These are phyloP conservation scores for Diplolepis rosae DNA, from an alignment of 2,888 invertebrate species.

Conservation along the genomic window DNA sequence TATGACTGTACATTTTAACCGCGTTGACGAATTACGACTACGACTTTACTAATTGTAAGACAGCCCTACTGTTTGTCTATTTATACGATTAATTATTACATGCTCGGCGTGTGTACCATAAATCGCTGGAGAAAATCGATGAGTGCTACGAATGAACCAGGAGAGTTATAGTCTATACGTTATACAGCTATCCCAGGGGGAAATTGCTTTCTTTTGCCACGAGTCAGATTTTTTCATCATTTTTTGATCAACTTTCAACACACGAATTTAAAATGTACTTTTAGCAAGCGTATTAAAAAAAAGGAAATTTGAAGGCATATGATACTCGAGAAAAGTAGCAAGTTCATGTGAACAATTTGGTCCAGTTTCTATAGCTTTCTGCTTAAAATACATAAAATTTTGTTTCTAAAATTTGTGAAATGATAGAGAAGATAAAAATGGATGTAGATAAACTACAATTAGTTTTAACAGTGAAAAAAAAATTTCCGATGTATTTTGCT, in stretches of 20 bases:
- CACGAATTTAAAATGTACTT: not conserved
- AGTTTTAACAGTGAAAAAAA: too few relatives aligned
- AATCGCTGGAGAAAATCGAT: not conserved
- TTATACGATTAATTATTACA: constrained; percentile 5
- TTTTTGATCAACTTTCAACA: not conserved
- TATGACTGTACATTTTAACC: not conserved
- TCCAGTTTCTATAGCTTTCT: too few relatives aligned
- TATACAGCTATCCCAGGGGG: not conserved
- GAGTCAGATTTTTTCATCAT: not conserved
- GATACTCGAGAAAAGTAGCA: too few relatives aligned
- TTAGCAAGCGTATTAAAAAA: not conserved
- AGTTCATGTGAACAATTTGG: too few relatives aligned
- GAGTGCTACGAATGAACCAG: not conserved
- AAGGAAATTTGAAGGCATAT: too few relatives aligned
- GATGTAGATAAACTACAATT: too few relatives aligned
- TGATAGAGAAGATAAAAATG: too few relatives aligned
- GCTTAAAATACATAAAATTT: too few relatives aligned
- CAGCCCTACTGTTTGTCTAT: not conserved
- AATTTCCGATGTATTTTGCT: too few relatives aligned
- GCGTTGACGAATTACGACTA: constrained; percentile 5
- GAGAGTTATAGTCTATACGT: not conserved
- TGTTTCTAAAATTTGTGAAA: too few relatives aligned
- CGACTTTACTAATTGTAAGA: not conserved
- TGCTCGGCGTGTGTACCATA: not conserved
- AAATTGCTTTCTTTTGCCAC: not conserved